Conservation (phyloP, 1,140 invertebrate species). For the Lordiphosa mommai region DNA sequence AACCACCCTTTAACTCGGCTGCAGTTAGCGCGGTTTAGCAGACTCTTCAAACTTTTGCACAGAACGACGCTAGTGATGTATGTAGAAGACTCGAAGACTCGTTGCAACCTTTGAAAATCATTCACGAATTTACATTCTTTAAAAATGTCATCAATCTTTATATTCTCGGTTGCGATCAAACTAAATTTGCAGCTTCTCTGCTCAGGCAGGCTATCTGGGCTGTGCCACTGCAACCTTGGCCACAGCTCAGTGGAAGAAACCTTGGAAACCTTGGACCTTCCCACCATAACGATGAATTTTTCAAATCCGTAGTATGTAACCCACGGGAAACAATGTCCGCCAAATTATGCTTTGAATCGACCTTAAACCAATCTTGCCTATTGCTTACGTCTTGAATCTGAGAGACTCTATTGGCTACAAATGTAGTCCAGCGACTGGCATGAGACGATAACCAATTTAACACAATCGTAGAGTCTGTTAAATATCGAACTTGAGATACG, state of each 20-base stretch:
- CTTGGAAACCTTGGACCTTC: conserved; percentile 5
- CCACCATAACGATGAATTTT: conserved; percentile 8
- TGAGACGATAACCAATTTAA: conserved; percentile 41
- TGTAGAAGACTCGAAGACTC: conserved; percentile 12
- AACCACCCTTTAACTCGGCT: background rate
- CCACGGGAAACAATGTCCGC: conserved; percentile 2
- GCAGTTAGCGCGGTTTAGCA: background rate
- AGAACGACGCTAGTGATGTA: background rate
- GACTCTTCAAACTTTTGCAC: background rate
- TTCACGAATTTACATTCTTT: conserved; percentile 1
- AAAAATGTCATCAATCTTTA: background rate
- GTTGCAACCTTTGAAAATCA: background rate
- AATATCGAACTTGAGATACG: background rate
- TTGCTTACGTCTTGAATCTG: background rate
- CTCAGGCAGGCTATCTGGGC: background rate
- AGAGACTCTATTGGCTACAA: conserved; percentile 8
- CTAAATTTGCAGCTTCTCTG: conserved; percentile 3
- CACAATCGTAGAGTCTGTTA: conserved; percentile 46
- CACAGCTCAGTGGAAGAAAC: background rate
- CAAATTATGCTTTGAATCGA: conserved; percentile 3
- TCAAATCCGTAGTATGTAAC: conserved; percentile 1
- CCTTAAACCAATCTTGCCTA: conserved; percentile 1
- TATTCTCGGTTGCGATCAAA: background rate
- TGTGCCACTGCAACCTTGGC: background rate
- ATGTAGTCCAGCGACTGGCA: conserved; percentile 11